These are phyloP conservation scores for Casuarius casuarius DNA, from an alignment of 2,113 vertebrate species.

Conservation along the genomic window DNA sequence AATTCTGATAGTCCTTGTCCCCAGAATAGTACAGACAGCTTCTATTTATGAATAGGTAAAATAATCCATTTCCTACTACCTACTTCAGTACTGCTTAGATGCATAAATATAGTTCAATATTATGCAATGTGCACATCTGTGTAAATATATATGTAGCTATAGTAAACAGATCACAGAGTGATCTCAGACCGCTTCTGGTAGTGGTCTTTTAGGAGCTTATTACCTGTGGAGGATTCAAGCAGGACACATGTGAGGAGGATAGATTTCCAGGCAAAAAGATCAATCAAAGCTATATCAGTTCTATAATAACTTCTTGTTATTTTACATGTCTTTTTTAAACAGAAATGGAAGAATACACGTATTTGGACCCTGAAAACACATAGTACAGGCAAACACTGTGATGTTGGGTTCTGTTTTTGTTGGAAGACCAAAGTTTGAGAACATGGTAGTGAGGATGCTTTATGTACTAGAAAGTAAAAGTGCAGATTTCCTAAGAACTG, in stretches of 20 bases:
- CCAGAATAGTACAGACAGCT: neutral
- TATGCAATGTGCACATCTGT: fast-evolving
- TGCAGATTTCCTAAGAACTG: neutral
- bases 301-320: neutral
- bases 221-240: neutral
- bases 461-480: neutral
- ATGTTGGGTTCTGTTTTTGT: neutral
- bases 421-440: neutral
- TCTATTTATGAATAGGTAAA: neutral
- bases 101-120: fast-evolving
- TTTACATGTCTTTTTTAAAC: neutral
- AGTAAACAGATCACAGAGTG: neutral
- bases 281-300: neutral
- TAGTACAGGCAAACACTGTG: fast-evolving
- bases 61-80: neutral
- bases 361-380: neutral
- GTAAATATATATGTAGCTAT: neutral
- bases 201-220: neutral
- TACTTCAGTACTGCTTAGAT: neutral
- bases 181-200: neutral
- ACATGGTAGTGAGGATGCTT: neutral
- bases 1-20: neutral
- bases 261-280: neutral
- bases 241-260: neutral
- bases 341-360: neutral